A percentile compares a stretch with the other conserved stretches of the same genome.
Evolutionary conservation across 2,113 vertebrate genomes (phyloP).

Genomic region (Nothoprocta perdicaria): DNA sequence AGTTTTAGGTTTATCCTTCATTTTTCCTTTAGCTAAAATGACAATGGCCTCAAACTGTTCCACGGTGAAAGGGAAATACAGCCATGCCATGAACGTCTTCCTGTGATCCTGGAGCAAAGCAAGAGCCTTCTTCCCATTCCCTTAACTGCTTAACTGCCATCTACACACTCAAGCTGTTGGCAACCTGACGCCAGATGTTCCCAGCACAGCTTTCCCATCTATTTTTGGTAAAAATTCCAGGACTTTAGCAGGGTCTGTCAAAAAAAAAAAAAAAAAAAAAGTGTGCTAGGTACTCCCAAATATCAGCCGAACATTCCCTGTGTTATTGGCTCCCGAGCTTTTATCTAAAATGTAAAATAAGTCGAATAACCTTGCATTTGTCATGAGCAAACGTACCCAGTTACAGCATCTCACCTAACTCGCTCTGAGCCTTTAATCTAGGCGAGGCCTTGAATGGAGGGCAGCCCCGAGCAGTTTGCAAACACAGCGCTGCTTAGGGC

Average conservation of each 20-base stretch:
- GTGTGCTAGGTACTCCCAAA: neutral
- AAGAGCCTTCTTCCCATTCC: neutral
- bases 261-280: neutral
- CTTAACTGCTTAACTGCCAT: neutral
- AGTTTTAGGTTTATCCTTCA: neutral
- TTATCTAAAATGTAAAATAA: neutral
- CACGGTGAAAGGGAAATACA: neutral
- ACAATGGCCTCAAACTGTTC: neutral
- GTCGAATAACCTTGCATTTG: neutral
- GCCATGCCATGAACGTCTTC: neutral
- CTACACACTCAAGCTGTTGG: neutral
- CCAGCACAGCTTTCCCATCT: neutral
- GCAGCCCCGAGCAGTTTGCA: neutral
- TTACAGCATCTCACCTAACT: neutral
- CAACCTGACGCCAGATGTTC: neutral
- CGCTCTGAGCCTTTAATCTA: slow-evolving; percentile 10
- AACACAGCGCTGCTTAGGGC: neutral
- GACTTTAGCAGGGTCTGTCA: neutral
- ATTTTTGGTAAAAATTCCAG: neutral
- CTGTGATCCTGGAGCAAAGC: neutral
- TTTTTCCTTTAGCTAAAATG: neutral
- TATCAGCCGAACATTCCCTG: neutral
- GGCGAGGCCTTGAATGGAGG: neutral
- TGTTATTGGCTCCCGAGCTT: neutral
- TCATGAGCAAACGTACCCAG: neutral